Evolutionary conservation across 2,888 invertebrate genomes (phyloP).

Genomic region (Agrotis segetum): DNA sequence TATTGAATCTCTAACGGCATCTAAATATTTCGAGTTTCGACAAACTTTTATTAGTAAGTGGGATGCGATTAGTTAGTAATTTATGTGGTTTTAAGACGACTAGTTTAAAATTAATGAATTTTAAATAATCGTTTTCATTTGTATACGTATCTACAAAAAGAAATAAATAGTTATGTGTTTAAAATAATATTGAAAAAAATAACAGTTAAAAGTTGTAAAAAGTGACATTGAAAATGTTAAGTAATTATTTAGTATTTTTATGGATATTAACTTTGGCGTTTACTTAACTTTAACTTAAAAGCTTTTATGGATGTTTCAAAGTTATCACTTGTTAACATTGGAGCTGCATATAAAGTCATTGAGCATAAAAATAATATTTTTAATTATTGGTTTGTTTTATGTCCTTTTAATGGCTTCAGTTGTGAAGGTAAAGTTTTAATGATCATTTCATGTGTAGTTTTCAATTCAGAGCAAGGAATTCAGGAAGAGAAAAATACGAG

Average conservation of each 20-base stretch:
- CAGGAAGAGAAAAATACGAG: background rate
- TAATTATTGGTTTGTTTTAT: background rate
- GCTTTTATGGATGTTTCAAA: constrained; percentile 2
- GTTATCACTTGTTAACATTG: constrained; percentile 22
- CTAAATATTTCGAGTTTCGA: constrained; percentile 11
- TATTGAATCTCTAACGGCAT: constrained; percentile 42
- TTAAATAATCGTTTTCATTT: too few species aligned
- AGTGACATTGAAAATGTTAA: background rate
- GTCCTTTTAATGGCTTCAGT: constrained; percentile 16
- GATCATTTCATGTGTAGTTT: constrained; percentile 4
- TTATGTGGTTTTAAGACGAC: background rate
- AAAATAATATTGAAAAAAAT: background rate
- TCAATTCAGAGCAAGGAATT: constrained; percentile 38
- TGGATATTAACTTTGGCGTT: background rate
- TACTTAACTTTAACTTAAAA: constrained; percentile 1
- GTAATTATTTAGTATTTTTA: background rate
- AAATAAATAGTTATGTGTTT: background rate
- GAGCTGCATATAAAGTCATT: background rate
- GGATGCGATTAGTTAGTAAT: background rate
- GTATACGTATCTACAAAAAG: background rate
- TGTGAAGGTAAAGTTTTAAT: constrained; percentile 18
- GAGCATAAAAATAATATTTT: background rate
- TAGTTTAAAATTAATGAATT: too few species aligned
- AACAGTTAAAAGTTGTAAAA: background rate
- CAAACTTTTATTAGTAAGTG: background rate